Base-by-base conservation (phyloP, 1,140 invertebrate species). In the Temnothorax curvispinosus region DNA sequence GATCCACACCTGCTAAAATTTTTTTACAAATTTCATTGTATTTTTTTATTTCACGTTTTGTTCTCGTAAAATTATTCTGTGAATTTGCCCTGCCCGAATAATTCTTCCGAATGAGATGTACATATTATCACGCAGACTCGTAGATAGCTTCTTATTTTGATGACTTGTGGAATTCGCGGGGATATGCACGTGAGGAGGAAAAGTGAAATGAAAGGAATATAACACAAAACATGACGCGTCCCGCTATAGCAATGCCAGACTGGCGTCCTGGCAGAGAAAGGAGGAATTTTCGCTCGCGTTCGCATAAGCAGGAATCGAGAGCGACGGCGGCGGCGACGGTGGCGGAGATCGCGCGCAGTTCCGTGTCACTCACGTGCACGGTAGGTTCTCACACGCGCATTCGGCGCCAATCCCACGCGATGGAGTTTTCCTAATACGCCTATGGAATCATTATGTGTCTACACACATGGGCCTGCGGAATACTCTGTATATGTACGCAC, bases 211-310 rank as follows among this genome's bases (percentile, higher is more conserved):
- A 74, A n/a, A 47, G 27, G 41, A 60, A 32, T 38, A 62, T n/a
- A 52, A 65, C 41, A 60, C 27, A 32, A 71, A 72, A 72, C 67
- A 32, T 72, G 80, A 50, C 54, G 27, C 38, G 52, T 82, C 38
- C 52, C 38, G 44, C 8, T 21, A 38, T 41, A 27, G 60, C 32
- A 80, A 69, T 41, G 67, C 35, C 44, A 67, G 32, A 41, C 65
- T 21, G 67, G 52, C 67, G 38, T 71, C 21, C 38, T 35, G 65
- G 52, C 50, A 52, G 78, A 82, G 67, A 72, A 82, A 58, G 21
- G 54, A 67, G 80, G 21, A 82, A 82, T 82, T 82, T 71, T 71
- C 47, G 75, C 62, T 80, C 47, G 41, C 65, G 65, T 50, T 69
- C 27, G 52, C 74, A 15, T 27, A 9, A 62, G 35, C 62, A 58